Base-by-base conservation (phyloP, 1,140 invertebrate species). In the Mercenaria mercenaria region DNA sequence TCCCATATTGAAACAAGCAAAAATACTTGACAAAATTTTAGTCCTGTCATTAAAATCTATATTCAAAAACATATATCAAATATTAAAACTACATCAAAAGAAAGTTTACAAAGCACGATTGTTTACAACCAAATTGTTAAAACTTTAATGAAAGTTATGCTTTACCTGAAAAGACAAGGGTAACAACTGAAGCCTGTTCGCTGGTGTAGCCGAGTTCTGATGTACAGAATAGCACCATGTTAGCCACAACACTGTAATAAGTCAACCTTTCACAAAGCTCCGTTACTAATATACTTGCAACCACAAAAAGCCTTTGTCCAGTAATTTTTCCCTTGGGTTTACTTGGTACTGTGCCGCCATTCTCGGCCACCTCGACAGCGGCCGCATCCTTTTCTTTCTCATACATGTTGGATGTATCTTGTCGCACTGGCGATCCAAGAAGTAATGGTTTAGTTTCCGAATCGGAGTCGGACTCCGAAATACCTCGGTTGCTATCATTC, bases 201-300 rank as follows among this genome's bases (percentile, higher is more conserved):
- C 69, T 90, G 32, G 37, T 32, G 59, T 77, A 82, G 15, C 89
- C 72, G 37, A 93, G 72, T 13, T 67, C 77, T 11, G 88, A 90
- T 3, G 91, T 92, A 80, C 90, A 91, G 59, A 91, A 94, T 26
- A 93, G 23, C 13, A 94, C 92, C 76, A 94, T 86, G 67, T 94
- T 94, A 0, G 91, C 92, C 29, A 90, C 67, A 59, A 93, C 90
- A 59, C 93, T 93, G 64, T 94, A 94, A 50, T 89, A 94, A 0
- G 93, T 93, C 39, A 93, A 32, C 39, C 93, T 67, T 59, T 94
- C 93, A 84, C 92, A 93, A 72, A 94, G 64, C 61, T 93, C 93
- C 32, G 89, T 91, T 18, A 93, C n/a, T 15, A 94, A 69, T 32
- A 93, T 92, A 56, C 91, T 83, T 6, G 34, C 61, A 0, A 91